Evolutionary conservation across 2,888 invertebrate genomes (phyloP).

Genomic region (Bembecia ichneumoniformis): DNA sequence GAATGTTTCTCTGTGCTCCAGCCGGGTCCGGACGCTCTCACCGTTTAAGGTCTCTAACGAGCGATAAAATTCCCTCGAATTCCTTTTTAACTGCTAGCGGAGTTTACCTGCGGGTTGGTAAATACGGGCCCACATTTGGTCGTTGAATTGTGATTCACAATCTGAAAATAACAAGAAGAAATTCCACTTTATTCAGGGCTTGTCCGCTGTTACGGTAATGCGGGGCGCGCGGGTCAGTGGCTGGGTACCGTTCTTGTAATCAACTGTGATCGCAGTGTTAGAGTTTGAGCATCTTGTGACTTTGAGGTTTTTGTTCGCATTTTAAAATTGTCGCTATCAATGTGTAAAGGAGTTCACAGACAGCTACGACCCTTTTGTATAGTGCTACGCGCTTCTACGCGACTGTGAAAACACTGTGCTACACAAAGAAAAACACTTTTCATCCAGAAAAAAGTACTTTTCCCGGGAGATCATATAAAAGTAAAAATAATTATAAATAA

Average conservation of each 20-base stretch:
- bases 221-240: constrained; percentile 9
- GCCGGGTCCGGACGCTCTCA: constrained; percentile 26
- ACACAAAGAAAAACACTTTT: no score
- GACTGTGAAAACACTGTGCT: no score
- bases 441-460: no score
- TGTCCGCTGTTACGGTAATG: constrained; percentile 25
- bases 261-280: constrained; percentile 2
- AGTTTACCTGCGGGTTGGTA: constrained; percentile 67
- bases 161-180: constrained; percentile 46
- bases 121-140: constrained; percentile 62
- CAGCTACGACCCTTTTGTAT: no score
- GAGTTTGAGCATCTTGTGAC: no score
- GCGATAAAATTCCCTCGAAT: constrained; percentile 59
- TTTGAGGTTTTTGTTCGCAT: no score
- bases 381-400: no score
- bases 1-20: constrained; percentile 16
- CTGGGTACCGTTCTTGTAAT: constrained; percentile 14
- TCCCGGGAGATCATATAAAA: no score
- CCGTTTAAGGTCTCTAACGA: constrained; percentile 62
- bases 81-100: constrained; percentile 60
- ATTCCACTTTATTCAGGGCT: constrained; percentile 28
- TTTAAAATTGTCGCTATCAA: no score
- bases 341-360: no score
- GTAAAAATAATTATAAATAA: no score
- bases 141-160: constrained; percentile 54